Percentiles rank a stretch among this genome's conserved stretches.
These are phyloP conservation scores for Drosophila dives DNA, from an alignment of 2,888 invertebrate genomes.

Conservation along the genomic window DNA sequence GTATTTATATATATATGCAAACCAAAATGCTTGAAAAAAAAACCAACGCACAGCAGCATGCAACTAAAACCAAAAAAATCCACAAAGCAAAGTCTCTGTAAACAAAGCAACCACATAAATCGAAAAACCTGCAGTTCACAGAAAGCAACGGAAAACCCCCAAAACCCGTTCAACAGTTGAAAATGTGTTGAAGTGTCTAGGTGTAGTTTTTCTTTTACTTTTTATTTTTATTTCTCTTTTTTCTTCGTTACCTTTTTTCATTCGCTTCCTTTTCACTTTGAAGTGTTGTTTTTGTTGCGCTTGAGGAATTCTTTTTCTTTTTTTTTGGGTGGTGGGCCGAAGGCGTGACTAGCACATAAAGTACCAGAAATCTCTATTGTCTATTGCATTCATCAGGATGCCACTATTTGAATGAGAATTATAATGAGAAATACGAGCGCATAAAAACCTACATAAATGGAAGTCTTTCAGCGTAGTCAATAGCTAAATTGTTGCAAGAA, in stretches of 20 bases:
- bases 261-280: conserved; percentile 18
- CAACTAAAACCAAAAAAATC: conserved; percentile 58
- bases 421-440: not conserved
- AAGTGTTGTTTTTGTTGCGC: conserved; percentile 24
- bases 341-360: not conserved
- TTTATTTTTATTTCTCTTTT: not conserved
- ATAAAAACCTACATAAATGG: not conserved
- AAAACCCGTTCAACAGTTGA: conserved; percentile 40
- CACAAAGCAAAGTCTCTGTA: conserved; percentile 34
- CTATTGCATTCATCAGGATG: conserved; percentile 1
- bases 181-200: conserved; percentile 54
- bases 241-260: not conserved
- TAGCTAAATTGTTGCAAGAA: not conserved
- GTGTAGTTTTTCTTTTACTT: conserved; percentile 1
- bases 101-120: conserved; percentile 61
- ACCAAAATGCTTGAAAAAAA: not conserved
- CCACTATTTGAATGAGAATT: not conserved
- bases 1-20: not conserved
- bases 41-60: conserved; percentile 30
- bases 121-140: conserved; percentile 19
- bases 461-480: not conserved
- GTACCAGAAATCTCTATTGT: conserved; percentile 1
- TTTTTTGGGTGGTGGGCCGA: not conserved
- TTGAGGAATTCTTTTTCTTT: conserved; percentile 7
- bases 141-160: conserved; percentile 9